Base-by-base conservation (phyloP, 30 jellyfish, hydroid and myxozoan genomes). In the Aurelia sp. region DNA sequence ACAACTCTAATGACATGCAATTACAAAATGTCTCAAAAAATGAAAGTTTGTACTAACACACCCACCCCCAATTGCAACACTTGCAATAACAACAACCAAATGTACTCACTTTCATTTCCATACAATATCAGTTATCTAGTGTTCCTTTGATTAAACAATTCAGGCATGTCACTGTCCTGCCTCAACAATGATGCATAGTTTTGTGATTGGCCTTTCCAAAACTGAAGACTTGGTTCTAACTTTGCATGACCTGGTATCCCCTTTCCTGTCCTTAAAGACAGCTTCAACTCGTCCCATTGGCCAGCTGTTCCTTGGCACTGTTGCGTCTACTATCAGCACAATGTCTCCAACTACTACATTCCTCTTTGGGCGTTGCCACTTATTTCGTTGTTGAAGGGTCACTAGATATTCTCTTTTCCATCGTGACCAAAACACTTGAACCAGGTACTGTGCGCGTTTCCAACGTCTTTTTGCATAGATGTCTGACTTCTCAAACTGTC, bases 351-450 rank as follows among this genome's bases (percentile, higher is more conserved):
- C 70, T 79, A 30, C 23, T 21, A 78, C 52, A 35, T 78, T 65
- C 27, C 82, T 62, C 19, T 65, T 66, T 64, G 33, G 40, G 10
- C 66, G 70, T 41, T 66, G 68, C 86, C 90, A 79, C 73, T 41
- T 64, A 18, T 37, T 37, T 17, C 90, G 87, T 40, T 62, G 66
- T 35, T 79, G 83, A 17, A 79, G 72, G 9, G 65, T 37, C 13
- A 62, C 65, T 60, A 78, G 70, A 44, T 65, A 79, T 47, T 79
- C 90, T 35, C 37, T 63, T 48, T 18, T 53, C 90, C 86, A 79
- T 50, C 90, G 86, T 66, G 62, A 20, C 90, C 90, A 79, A 44
- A 79, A 79, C 22, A n/a, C 58, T 3, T 79, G 44, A 50, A 27
- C 76, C 47, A 64, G 22, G 66, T 37, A 51, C 84, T 79, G 90